Conservation (phyloP, 2,797 vertebrate genomes). For the Mormyrops attenuatus region DNA sequence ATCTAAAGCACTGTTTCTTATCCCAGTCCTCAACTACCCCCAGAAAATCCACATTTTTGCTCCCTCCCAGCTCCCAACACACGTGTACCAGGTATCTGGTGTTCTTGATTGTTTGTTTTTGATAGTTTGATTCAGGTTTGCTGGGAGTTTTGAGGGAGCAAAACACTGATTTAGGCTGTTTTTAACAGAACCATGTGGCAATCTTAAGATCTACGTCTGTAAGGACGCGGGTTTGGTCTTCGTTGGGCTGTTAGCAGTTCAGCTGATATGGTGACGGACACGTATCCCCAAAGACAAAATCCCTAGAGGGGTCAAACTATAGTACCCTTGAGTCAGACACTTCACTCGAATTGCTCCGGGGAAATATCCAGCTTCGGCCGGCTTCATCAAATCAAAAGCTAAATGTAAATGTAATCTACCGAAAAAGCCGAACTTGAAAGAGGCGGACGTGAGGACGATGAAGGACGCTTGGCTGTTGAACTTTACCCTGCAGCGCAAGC, state of each 20-base stretch:
- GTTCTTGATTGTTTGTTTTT: neutral
- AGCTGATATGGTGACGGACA: neutral
- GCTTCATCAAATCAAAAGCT: neutral
- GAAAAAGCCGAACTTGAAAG: neutral
- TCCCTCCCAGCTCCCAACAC: neutral
- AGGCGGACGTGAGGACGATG: neutral
- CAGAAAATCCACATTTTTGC: neutral
- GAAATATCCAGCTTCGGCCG: neutral
- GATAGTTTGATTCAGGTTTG: neutral
- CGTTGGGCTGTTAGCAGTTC: neutral
- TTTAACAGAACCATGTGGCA: neutral
- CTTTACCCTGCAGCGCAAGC: neutral
- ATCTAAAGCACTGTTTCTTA: neutral
- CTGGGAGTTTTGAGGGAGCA: neutral
- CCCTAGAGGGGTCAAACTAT: neutral
- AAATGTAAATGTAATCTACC: constrained; percentile 11
- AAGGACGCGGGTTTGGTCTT: neutral
- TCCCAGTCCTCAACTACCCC: neutral
- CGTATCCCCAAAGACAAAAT: neutral
- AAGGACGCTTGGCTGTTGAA: neutral
- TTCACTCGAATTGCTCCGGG: neutral
- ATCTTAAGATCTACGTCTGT: neutral
- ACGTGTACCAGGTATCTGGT: neutral
- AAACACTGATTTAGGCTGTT: neutral
- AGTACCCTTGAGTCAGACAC: neutral